phyloP scores from a whole-genome alignment of 2,797 vertebrate genomes.

The Dermochelys coriacea region DNA sequence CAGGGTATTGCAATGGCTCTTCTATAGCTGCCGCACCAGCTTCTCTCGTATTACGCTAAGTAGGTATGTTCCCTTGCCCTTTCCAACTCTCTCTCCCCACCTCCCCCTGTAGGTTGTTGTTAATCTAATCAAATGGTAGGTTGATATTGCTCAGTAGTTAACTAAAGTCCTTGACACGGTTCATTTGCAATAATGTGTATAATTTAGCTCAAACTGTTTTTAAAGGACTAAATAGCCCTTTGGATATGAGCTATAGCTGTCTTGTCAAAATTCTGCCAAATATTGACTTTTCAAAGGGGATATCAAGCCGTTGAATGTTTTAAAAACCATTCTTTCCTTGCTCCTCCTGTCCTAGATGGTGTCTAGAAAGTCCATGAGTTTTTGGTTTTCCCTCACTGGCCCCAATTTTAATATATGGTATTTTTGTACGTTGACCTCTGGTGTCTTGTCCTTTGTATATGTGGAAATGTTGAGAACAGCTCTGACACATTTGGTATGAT shows the following conservation, averaged over 20 bases:
- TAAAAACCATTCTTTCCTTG: constrained; percentile 70
- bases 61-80: constrained; percentile 17
- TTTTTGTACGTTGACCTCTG: constrained; percentile 73
- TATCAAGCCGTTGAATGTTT: constrained; percentile 73
- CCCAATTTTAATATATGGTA: constrained; percentile 62
- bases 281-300: constrained; percentile 72
- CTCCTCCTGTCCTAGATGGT: constrained; percentile 65
- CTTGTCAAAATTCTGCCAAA: constrained; percentile 73
- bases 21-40: neutral
- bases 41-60: neutral
- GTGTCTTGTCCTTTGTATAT: constrained; percentile 74
- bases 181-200: constrained; percentile 51
- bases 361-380: constrained; percentile 55
- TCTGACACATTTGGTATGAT: constrained; percentile 78
- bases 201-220: constrained; percentile 62
- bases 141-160: constrained; percentile 48
- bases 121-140: constrained; percentile 51
- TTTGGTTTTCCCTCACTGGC: constrained; percentile 12
- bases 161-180: constrained; percentile 41
- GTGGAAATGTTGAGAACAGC: constrained; percentile 72
- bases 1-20: constrained; percentile 1
- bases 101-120: constrained; percentile 19
- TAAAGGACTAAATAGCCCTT: constrained; percentile 47
- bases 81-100: neutral
- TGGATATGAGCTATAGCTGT: constrained; percentile 53